Evolutionary conservation across 2,797 vertebrate species (phyloP).

Genomic region (Paguma larvata): DNA sequence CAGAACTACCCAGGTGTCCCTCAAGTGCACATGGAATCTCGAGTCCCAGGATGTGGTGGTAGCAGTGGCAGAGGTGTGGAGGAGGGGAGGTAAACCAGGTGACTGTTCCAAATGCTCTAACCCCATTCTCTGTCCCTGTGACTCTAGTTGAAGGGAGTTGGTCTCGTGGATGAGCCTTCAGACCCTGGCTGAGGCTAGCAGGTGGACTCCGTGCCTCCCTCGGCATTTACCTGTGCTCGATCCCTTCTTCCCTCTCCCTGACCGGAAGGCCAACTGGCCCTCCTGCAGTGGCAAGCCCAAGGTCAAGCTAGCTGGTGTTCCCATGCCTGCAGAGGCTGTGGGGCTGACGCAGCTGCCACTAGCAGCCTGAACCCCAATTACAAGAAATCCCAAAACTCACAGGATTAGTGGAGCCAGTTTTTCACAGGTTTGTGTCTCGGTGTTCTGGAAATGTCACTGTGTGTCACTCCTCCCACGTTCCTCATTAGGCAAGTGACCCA

Average conservation of each 20-base stretch:
- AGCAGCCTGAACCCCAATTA: no score
- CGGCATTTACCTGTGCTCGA: rapidly evolving
- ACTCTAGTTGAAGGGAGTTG: background rate
- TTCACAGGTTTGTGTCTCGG: background rate
- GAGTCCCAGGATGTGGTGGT: background rate
- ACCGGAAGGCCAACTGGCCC: background rate
- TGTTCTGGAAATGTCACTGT: background rate
- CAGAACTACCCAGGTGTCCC: no score
- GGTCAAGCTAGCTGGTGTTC: background rate
- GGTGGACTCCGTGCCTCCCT: no score
- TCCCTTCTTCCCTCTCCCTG: background rate
- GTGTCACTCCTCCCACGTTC: background rate
- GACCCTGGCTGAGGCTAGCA: background rate
- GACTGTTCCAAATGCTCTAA: background rate
- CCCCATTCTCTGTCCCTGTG: background rate
- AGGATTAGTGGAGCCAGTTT: background rate
- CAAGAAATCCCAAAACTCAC: background rate
- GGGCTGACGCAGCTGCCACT: background rate
- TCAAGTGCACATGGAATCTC: background rate
- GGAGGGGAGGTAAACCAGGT: background rate
- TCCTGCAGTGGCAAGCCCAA: background rate
- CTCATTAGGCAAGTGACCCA: background rate
- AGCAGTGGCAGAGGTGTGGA: no score
- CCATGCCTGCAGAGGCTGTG: background rate
- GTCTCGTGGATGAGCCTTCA: background rate